These are phyloP conservation scores for Dolomedes plantarius DNA, from an alignment of 2,888 invertebrate species.

Conservation along the genomic window DNA sequence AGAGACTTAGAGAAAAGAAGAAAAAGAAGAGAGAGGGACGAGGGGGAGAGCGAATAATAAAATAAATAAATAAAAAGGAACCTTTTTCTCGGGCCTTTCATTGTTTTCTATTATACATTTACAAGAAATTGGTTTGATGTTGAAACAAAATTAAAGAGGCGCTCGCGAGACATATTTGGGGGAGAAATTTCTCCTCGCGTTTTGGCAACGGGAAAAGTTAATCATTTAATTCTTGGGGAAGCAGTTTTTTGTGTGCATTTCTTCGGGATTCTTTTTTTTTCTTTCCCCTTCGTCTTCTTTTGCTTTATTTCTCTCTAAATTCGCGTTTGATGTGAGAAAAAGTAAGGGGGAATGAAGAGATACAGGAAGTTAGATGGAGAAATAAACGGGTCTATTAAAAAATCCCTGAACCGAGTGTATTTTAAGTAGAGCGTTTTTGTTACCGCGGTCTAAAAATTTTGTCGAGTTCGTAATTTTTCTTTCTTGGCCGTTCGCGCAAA, in stretches of 20 bases:
- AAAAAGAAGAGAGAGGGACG: conserved; percentile 17
- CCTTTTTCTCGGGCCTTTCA: conserved; percentile 44
- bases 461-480: not conserved
- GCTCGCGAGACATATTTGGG: conserved; percentile 61
- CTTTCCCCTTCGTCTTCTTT: too few species aligned
- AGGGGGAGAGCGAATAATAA: not conserved
- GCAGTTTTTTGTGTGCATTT: conserved; percentile 38
- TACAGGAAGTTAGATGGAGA: conserved; percentile 65
- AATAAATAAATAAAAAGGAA: conserved; percentile 26
- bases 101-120: conserved; percentile 71
- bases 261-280: conserved; percentile 27
- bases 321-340: conserved; percentile 54
- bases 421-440: conserved; percentile 23
- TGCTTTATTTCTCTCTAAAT: conserved; percentile 36
- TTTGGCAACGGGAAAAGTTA: conserved; percentile 70
- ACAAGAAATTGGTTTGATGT: conserved; percentile 71
- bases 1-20: conserved; percentile 18
- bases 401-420: conserved; percentile 45
- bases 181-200: conserved; percentile 51
- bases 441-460: conserved; percentile 8
- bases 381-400: conserved; percentile 52
- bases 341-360: conserved; percentile 38
- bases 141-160: conserved; percentile 71
- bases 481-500: not conserved
- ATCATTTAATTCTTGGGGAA: conserved; percentile 66